phyloP scores from a whole-genome alignment of 1,140 invertebrate species.

The Sarcophaga peregrina region DNA sequence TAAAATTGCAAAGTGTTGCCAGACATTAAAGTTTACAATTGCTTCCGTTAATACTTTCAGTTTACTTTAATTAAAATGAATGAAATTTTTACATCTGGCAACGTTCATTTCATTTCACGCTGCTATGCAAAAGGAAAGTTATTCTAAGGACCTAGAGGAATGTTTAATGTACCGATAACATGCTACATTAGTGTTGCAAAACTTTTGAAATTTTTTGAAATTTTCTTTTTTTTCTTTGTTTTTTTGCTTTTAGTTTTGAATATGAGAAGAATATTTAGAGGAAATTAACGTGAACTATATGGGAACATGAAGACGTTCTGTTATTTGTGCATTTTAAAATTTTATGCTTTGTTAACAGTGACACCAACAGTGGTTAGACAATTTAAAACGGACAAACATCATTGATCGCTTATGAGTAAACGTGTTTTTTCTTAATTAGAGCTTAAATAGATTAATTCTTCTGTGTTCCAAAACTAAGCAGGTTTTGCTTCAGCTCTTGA shows the following conservation, averaged over 20 bases:
- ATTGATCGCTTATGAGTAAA: too few species aligned
- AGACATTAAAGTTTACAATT: neutral
- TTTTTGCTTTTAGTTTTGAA: conserved; percentile 4
- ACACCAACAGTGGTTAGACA: neutral
- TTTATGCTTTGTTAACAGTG: neutral
- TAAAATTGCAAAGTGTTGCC: neutral
- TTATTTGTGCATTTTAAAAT: neutral
- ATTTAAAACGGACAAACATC: neutral
- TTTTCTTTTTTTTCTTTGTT: neutral
- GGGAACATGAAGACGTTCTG: neutral
- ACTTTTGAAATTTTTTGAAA: conserved; percentile 18
- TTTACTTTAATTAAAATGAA: too few species aligned
- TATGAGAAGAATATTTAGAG: conserved; percentile 24
- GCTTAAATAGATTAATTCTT: too few species aligned
- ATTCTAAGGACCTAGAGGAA: neutral
- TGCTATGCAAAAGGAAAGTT: neutral
- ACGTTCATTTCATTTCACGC: too few species aligned
- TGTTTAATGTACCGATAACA: conserved; percentile 28
- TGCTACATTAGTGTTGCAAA: conserved; percentile 33
- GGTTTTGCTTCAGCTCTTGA: too few species aligned
- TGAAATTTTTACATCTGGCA: too few species aligned
- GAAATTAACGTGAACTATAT: conserved; percentile 33
- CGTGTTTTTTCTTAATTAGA: too few species aligned
- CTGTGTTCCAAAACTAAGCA: too few species aligned
- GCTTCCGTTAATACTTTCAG: too few species aligned